These are phyloP conservation scores for Myotis davidii DNA, from an alignment of 2,113 vertebrate species.

Conservation along the genomic window DNA sequence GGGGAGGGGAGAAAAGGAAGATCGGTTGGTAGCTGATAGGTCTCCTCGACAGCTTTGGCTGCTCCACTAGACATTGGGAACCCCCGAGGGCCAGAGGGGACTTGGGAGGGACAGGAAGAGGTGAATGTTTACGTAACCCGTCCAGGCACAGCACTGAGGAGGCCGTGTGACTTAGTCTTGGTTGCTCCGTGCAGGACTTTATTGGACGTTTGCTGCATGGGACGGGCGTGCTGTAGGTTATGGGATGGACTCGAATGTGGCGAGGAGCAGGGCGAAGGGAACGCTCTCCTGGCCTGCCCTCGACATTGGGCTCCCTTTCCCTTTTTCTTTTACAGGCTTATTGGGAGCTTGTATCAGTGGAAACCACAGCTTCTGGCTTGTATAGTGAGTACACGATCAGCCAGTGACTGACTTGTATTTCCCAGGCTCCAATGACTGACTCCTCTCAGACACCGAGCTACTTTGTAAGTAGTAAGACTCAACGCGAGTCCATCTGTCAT, in stretches of 20 bases:
- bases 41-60: background rate
- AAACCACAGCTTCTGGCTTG: slow-evolving; percentile 66
- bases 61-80: background rate
- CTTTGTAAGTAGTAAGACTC: slow-evolving; percentile 67
- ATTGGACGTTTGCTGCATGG: background rate
- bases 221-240: accelerated
- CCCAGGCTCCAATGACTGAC: slow-evolving; percentile 28
- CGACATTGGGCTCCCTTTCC: slow-evolving; percentile 33
- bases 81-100: background rate
- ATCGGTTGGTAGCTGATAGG: background rate
- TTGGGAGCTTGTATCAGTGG: slow-evolving; percentile 59
- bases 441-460: slow-evolving; percentile 60
- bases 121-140: background rate
- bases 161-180: background rate
- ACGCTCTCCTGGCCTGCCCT: background rate
- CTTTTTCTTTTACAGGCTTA: slow-evolving; percentile 61
- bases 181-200: background rate
- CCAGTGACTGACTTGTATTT: slow-evolving; percentile 61
- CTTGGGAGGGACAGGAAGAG: background rate
- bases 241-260: background rate
- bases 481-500: background rate
- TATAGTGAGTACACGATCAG: slow-evolving; percentile 47
- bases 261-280: background rate
- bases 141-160: background rate
- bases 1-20: background rate